phyloP scores from a whole-genome alignment of 2,888 invertebrate genomes.

The Drosophila anceps region DNA sequence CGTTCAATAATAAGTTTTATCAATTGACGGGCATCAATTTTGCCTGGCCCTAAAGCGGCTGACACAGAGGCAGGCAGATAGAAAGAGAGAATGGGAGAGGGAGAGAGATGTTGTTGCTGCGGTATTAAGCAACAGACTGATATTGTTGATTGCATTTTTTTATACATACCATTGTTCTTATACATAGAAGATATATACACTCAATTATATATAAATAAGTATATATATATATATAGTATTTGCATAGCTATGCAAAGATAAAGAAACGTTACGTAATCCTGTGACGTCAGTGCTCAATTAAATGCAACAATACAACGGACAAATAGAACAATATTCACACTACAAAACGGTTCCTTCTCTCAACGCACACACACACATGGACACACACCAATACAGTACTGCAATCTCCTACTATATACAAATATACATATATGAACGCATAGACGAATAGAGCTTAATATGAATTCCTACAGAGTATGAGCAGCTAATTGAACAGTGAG shows the following conservation, averaged over 20 bases:
- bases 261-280: conserved; percentile 25
- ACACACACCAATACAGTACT: conserved; percentile 23
- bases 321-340: conserved; percentile 36
- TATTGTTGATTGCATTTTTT: conserved; percentile 78
- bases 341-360: conserved; percentile 65
- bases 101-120: conserved; percentile 60
- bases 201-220: conserved; percentile 23
- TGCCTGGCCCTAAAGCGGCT: conserved; percentile 88
- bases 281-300: conserved; percentile 67
- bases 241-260: conserved; percentile 37
- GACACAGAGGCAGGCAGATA: conserved; percentile 16
- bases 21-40: conserved; percentile 94
- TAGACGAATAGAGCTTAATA: conserved; percentile 73
- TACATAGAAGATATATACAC: conserved; percentile 43
- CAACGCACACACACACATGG: conserved; percentile 16
- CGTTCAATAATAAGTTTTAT: conserved; percentile 94
- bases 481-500: conserved; percentile 17
- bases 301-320: conserved; percentile 45
- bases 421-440: conserved; percentile 38
- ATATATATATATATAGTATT: conserved; percentile 39
- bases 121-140: conserved; percentile 69
- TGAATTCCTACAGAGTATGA: conserved; percentile 65
- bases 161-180: conserved; percentile 72
- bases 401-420: conserved; percentile 21
- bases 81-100: conserved; percentile 14